Conservation (phyloP, 2,113 vertebrate genomes). For the Progne subis region DNA sequence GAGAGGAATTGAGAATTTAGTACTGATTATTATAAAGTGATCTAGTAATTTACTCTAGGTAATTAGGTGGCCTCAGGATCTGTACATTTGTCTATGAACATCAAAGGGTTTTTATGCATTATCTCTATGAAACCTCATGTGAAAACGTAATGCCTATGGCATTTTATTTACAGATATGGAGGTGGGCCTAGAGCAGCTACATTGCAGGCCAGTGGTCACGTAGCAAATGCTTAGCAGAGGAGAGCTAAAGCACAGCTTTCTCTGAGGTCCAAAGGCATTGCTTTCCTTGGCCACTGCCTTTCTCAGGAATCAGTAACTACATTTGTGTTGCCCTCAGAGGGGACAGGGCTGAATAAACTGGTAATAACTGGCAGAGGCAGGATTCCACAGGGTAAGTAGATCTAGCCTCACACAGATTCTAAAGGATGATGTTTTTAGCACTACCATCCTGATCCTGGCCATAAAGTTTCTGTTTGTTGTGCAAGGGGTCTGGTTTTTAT, state of each 20-base stretch:
- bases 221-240: not conserved
- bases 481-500: constrained; percentile 1
- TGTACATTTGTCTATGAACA: not conserved
- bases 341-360: not conserved
- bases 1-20: not conserved
- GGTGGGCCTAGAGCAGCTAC: not conserved
- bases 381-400: not conserved
- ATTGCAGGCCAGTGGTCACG: not conserved
- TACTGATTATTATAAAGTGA: not conserved
- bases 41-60: not conserved
- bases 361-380: not conserved
- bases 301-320: not conserved
- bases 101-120: not conserved
- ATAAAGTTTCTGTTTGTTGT: not conserved
- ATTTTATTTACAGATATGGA: not conserved
- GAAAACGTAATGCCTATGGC: not conserved
- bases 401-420: not conserved
- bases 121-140: not conserved
- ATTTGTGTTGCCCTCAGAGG: not conserved
- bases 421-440: not conserved
- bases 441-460: not conserved
- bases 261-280: not conserved
- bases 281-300: not conserved
- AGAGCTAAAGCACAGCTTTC: not conserved
- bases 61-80: not conserved